Evolutionary conservation across 2,888 invertebrate species (phyloP), one percentile per base, ranked within the genome.

Genomic region (Lasioglossum malachurum): DNA sequence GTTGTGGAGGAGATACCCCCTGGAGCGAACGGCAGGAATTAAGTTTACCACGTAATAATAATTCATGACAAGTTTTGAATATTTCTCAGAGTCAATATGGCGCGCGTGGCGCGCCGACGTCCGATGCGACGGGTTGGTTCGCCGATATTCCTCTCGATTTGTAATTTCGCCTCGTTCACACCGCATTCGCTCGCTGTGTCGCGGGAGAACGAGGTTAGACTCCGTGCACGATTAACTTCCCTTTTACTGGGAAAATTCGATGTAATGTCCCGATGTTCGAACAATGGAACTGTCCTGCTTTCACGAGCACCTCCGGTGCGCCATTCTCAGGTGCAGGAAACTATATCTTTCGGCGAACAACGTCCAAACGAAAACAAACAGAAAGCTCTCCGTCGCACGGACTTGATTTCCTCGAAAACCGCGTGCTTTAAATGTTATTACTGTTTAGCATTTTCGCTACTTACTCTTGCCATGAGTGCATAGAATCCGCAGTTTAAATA

Each of bases 171-270:
- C 74, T 53, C 23, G 10, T 35, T 53, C n/a, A 38, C 38, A 16
- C n/a, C 77, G 1, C 12, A 67, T 77, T 69, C 77, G 46, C 5
- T n/a, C 77, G 77, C 14, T n/a, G 38, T 49, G 27, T 19, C 44
- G n/a, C 41, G 5, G 7, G 41, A 23, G n/a, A 38, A 44, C 41
- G 71, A 71, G 35, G 23, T 69, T 69, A 23, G 53, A 23, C 49
- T 53, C 14, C 14, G 31, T 27, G 7, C 35, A 23, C 31, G 23
- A 38, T 75, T 31, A 38, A 35, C 35, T n/a, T 75, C 5, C 53
- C 35, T 38, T 75, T n/a, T 35, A 19, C n/a, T 10, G 35, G 53
- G 74, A 74, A 53, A 74, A 53, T 46, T 46, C 31, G 10, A n/a
- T 41, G 41, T 12, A 27, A 44, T n/a, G n/a, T 44, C n/a, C 19